These are phyloP conservation scores for Dicrurus megarhynchus DNA, from an alignment of 2,113 vertebrate genomes.

Conservation along the genomic window DNA sequence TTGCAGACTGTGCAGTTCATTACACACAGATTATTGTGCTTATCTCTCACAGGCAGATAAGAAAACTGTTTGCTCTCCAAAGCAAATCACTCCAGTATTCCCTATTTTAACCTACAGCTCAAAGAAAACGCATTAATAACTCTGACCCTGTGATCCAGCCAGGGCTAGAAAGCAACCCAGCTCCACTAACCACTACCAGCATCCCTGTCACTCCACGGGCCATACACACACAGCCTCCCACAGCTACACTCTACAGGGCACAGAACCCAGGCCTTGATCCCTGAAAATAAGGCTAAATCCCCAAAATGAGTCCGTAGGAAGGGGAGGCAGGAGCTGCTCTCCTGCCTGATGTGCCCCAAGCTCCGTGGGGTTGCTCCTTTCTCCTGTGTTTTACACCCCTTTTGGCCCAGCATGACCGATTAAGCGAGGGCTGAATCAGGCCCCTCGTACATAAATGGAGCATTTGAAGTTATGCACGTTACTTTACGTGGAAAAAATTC, in stretches of 20 bases:
- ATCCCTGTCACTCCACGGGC: not conserved
- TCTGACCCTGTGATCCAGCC: not conserved
- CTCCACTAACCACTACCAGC: not conserved
- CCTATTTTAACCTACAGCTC: not conserved
- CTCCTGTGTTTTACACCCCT: not conserved
- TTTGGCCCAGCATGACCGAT: not conserved
- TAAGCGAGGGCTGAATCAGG: not conserved
- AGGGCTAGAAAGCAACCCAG: accelerated
- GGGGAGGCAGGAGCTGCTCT: not conserved
- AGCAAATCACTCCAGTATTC: not conserved
- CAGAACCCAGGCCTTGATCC: not conserved
- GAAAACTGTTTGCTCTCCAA: not conserved
- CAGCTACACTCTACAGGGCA: accelerated
- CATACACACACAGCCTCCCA: not conserved
- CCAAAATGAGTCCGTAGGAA: not conserved
- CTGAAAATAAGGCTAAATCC: not conserved
- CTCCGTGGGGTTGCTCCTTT: not conserved
- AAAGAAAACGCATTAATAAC: not conserved
- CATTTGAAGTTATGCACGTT: conserved; percentile 49
- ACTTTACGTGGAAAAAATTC: conserved; percentile 72
- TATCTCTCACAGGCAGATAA: not conserved
- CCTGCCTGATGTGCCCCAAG: not conserved
- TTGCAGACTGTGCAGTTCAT: conserved; percentile 1
- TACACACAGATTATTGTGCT: not conserved
- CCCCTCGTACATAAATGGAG: not conserved